Percentiles rank a stretch among this genome's conserved stretches.
Conservation (phyloP, 2,888 invertebrate species). For the Panorpa germanica region DNA sequence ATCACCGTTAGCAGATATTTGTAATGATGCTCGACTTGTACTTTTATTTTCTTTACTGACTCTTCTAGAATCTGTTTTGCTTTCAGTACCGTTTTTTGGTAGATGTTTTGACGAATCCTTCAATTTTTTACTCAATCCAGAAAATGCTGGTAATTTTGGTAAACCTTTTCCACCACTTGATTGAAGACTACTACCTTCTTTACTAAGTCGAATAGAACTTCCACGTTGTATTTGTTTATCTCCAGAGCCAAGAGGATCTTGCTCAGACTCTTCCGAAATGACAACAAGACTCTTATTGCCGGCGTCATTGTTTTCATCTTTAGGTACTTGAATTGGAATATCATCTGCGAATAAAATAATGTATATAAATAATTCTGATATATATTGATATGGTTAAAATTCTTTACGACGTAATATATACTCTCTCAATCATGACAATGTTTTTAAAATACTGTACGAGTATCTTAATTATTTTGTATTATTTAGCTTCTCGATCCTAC, state of each 20-base stretch:
- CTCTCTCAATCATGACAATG: no score
- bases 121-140: constrained; percentile 24
- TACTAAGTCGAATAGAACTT: constrained; percentile 22
- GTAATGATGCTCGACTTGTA: constrained; percentile 2
- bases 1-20: constrained; percentile 1
- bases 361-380: constrained; percentile 2
- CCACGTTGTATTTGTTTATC: constrained; percentile 19
- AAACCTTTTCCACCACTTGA: constrained; percentile 3
- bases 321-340: constrained; percentile 59
- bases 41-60: no score
- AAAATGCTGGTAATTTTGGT: constrained; percentile 22
- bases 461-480: no score
- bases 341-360: constrained; percentile 38
- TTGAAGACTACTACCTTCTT: constrained; percentile 24
- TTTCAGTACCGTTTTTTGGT: no score
- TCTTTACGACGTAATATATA: no score
- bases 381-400: constrained; percentile 1
- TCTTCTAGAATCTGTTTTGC: no score
- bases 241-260: no score
- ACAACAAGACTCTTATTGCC: constrained; percentile 20
- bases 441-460: no score
- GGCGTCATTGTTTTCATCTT: constrained; percentile 18
- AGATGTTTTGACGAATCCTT: no score
- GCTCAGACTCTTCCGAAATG: constrained; percentile 22
- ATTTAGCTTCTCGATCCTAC: no score